Conservation (phyloP, 2,888 invertebrate genomes). For the Acheta domesticus region DNA sequence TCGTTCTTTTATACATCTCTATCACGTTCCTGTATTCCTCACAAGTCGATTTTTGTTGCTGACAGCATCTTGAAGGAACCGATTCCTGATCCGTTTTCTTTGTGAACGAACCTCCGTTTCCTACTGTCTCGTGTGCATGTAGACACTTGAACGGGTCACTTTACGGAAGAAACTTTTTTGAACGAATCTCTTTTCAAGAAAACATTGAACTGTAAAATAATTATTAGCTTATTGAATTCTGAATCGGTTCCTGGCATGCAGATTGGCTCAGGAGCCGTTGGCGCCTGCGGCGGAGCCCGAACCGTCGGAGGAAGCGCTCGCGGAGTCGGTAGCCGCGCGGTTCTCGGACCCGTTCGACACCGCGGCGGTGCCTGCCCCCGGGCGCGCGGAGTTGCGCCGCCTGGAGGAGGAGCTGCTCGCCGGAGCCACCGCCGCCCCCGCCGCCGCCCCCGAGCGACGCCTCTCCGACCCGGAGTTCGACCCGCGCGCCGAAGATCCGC, state of each 20-base stretch:
- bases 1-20: too few relatives aligned
- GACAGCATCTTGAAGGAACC: too few relatives aligned
- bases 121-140: too few relatives aligned
- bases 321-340: neutral
- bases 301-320: neutral
- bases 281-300: neutral
- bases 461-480: conserved; percentile 78
- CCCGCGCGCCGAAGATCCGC: conserved; percentile 56
- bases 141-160: too few relatives aligned
- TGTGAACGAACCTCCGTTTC: too few relatives aligned
- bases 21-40: too few relatives aligned
- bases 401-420: conserved; percentile 73
- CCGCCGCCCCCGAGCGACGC: conserved; percentile 36
- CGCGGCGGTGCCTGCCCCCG: neutral
- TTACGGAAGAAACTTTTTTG: too few relatives aligned
- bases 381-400: conserved; percentile 67
- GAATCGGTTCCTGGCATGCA: conserved; percentile 46
- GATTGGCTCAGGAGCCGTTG: neutral
- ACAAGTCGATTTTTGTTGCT: too few relatives aligned
- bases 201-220: too few relatives aligned
- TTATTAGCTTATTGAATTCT: too few relatives aligned
- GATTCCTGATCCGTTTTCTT: too few relatives aligned
- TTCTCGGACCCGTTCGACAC: neutral
- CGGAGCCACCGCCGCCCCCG: conserved; percentile 50
- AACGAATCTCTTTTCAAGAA: too few relatives aligned